phyloP scores from a whole-genome alignment of 2,797 vertebrate species.

The Garrulus glandarius region DNA sequence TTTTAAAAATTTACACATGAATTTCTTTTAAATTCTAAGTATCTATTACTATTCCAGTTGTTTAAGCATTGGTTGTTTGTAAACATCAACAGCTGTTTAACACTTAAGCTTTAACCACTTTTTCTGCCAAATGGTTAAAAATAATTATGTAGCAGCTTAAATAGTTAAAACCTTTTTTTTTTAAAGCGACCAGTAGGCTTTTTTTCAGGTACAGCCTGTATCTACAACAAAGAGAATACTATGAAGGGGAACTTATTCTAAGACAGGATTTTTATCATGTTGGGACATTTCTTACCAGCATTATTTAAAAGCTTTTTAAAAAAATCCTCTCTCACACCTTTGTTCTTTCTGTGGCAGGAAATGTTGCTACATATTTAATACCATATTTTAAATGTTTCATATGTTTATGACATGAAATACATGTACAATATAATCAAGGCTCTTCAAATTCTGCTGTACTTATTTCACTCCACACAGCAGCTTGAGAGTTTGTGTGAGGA shows the following conservation, averaged over 20 bases:
- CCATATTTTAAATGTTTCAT: slow-evolving; percentile 70
- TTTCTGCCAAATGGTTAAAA: slow-evolving; percentile 1
- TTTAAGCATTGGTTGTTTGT: neutral
- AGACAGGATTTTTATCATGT: slow-evolving; percentile 52
- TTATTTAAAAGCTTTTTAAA: slow-evolving; percentile 69
- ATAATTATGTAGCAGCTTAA: neutral
- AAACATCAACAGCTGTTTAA: neutral
- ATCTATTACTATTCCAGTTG: neutral
- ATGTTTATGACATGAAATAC: slow-evolving; percentile 70
- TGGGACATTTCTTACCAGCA: slow-evolving; percentile 62
- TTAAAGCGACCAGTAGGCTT: neutral
- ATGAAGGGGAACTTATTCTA: slow-evolving; percentile 2
- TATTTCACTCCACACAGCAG: neutral
- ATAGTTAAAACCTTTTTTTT: neutral
- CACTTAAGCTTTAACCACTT: neutral
- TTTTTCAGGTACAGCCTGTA: neutral
- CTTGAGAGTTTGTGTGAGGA: neutral
- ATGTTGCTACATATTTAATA: slow-evolving; percentile 67
- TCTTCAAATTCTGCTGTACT: neutral
- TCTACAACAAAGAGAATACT: slow-evolving; percentile 63
- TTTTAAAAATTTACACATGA: accelerated
- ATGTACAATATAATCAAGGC: slow-evolving; percentile 53
- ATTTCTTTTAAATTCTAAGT: neutral
- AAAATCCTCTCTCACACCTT: slow-evolving; percentile 38
- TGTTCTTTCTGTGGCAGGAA: slow-evolving; percentile 59